Conservation (phyloP, 2,888 invertebrate species). For the Drosophila meridiana region DNA sequence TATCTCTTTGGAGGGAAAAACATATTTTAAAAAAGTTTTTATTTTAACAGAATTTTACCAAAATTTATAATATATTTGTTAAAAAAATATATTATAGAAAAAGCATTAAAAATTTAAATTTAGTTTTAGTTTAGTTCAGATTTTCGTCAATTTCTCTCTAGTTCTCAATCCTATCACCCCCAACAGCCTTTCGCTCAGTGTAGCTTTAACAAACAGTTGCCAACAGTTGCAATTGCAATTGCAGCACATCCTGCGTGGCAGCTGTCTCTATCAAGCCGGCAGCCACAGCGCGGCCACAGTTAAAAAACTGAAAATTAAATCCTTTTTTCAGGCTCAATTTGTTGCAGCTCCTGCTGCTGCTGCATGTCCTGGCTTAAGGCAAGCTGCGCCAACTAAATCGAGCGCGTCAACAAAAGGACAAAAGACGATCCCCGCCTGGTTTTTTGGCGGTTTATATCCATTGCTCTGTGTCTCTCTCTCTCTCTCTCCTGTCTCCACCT, state of each 20-base stretch:
- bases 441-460: conserved; percentile 52
- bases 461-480: background rate
- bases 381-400: conserved; percentile 73
- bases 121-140: background rate
- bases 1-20: too few relatives aligned
- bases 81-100: too few relatives aligned
- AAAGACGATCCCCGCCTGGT: conserved; percentile 18
- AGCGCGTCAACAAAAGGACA: conserved; percentile 53
- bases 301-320: conserved; percentile 80
- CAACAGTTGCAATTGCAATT: conserved; percentile 36
- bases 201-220: conserved; percentile 1
- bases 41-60: too few relatives aligned
- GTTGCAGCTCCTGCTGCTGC: conserved; percentile 57
- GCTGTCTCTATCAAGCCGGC: conserved; percentile 41
- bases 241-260: conserved; percentile 36
- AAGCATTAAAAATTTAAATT: background rate
- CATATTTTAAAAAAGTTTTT: too few relatives aligned
- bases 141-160: background rate
- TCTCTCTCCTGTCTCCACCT: conserved; percentile 6
- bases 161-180: too few relatives aligned
- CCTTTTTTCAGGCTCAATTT: conserved; percentile 85
- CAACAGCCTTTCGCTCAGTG: conserved; percentile 12
- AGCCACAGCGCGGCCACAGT: conserved; percentile 47
- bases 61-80: too few relatives aligned
- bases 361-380: conserved; percentile 53